These are phyloP conservation scores for Upupa epops DNA, from an alignment of 2,113 vertebrate genomes.

Conservation along the genomic window DNA sequence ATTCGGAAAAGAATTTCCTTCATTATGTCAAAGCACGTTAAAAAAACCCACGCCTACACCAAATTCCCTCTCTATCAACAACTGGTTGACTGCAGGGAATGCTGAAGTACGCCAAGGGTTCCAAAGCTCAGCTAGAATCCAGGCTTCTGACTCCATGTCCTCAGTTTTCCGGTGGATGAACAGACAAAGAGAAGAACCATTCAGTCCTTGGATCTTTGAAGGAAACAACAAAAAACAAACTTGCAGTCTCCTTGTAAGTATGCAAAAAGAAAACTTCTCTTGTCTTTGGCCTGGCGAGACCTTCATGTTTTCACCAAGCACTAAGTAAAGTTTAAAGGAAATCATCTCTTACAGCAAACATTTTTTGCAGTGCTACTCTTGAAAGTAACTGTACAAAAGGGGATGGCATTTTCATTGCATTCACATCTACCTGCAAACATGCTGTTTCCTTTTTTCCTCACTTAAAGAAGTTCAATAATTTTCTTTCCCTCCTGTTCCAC, in stretches of 20 bases:
- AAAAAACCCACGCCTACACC: neutral
- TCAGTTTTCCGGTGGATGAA: neutral
- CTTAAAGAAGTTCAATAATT: neutral
- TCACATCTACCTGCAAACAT: neutral
- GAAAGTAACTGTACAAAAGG: neutral
- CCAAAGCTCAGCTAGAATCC: neutral
- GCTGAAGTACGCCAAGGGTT: neutral
- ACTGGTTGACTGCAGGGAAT: neutral
- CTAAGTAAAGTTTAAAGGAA: neutral
- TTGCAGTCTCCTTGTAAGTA: neutral
- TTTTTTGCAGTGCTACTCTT: neutral
- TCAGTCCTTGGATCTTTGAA: neutral
- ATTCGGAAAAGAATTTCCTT: neutral
- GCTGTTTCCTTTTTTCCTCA: neutral
- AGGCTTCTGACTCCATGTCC: neutral
- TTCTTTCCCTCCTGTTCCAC: neutral
- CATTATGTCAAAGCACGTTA: neutral
- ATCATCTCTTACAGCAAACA: neutral
- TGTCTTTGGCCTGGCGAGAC: neutral
- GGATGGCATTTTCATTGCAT: neutral
- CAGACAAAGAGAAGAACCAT: neutral
- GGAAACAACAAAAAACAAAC: neutral
- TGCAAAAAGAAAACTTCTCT: neutral
- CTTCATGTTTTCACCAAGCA: neutral
- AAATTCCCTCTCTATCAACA: neutral